These are phyloP conservation scores for Platycheirus rosarum DNA, from an alignment of 2,888 invertebrate species.

Conservation along the genomic window DNA sequence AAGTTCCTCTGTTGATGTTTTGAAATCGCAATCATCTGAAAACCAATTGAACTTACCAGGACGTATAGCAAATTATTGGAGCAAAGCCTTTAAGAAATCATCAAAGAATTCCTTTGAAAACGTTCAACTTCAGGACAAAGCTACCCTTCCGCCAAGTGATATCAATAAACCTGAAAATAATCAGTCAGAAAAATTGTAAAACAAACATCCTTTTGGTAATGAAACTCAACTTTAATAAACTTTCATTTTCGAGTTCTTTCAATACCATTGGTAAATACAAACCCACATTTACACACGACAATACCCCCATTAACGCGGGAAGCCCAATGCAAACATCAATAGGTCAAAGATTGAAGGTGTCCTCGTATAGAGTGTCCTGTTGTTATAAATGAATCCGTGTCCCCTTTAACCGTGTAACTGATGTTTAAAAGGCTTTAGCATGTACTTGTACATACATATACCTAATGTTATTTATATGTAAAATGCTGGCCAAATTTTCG, in stretches of 20 bases:
- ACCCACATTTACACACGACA: constrained; percentile 10
- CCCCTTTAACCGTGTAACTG: constrained; percentile 50
- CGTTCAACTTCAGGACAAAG: constrained; percentile 35
- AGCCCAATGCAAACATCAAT: constrained; percentile 63
- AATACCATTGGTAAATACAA: constrained; percentile 7
- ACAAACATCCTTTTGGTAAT: constrained; percentile 6
- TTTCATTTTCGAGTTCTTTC: neutral
- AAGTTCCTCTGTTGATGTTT: neutral
- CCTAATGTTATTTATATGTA: neutral
- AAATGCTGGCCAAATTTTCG: constrained; percentile 36
- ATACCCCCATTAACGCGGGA: constrained; percentile 28
- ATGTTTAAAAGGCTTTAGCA: constrained; percentile 42
- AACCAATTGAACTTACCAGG: constrained; percentile 72
- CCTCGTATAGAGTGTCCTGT: constrained; percentile 30
- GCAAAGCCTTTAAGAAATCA: constrained; percentile 76
- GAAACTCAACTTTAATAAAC: constrained; percentile 9
- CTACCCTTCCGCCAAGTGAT: neutral
- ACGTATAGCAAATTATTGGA: constrained; percentile 79
- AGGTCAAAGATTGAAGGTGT: constrained; percentile 64
- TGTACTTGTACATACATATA: neutral
- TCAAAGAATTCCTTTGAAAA: constrained; percentile 55
- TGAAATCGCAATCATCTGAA: constrained; percentile 1
- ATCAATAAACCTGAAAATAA: constrained; percentile 38
- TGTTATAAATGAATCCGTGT: constrained; percentile 29
- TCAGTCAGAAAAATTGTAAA: constrained; percentile 28